phyloP scores from a whole-genome alignment of 1,140 invertebrate species.

The Cydia fagiglandana region DNA sequence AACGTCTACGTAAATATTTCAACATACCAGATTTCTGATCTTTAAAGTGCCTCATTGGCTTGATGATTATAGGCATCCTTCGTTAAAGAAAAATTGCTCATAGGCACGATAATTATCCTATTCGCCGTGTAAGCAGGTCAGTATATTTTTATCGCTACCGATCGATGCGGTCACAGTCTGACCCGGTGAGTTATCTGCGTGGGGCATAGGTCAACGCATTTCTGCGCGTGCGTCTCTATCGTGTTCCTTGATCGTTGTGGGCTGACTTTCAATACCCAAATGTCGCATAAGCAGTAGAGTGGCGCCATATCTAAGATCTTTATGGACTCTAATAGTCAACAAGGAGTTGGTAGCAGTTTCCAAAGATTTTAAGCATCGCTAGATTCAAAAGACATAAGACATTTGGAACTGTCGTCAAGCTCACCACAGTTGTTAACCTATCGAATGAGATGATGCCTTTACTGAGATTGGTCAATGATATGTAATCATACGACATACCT shows the following conservation, averaged over 20 bases:
- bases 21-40: not conserved
- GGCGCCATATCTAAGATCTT: not conserved
- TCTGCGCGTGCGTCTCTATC: conserved; percentile 43
- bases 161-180: conserved; percentile 34
- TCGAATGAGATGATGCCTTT: too few species aligned
- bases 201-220: conserved; percentile 51
- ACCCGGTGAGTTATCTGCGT: conserved; percentile 48
- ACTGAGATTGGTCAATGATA: too few species aligned
- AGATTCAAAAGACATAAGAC: too few species aligned
- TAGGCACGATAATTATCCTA: not conserved
- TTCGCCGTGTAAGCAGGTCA: not conserved
- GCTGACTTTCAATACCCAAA: not conserved
- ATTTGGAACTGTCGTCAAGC: too few species aligned
- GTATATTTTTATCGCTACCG: conserved; percentile 30
- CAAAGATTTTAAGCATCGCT: too few species aligned
- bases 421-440: too few species aligned
- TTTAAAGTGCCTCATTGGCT: not conserved
- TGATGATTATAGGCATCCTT: not conserved
- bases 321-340: not conserved
- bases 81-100: not conserved
- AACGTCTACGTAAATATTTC: too few species aligned
- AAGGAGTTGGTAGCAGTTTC: not conserved
- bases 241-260: conserved; percentile 43
- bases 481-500: too few species aligned
- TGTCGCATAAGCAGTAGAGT: not conserved